Conservation (phyloP, 2,888 invertebrate genomes). For the Terebella lapidaria region DNA sequence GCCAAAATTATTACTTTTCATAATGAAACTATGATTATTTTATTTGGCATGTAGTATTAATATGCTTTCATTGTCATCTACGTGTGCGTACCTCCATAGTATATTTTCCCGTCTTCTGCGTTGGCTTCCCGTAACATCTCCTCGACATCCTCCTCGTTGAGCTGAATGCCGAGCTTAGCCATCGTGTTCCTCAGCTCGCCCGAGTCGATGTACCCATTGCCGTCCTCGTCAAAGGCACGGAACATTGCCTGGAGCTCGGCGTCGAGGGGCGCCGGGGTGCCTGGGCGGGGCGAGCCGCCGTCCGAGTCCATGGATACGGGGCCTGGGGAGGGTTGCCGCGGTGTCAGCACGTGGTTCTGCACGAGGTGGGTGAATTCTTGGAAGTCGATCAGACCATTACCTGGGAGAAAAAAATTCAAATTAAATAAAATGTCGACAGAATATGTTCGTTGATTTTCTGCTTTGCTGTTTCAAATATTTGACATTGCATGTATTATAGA, state of each 20-base stretch:
- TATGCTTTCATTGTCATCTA: too few relatives aligned
- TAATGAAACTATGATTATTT: too few relatives aligned
- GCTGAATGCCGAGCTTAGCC: neutral
- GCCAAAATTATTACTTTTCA: too few relatives aligned
- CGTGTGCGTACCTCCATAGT: slow-evolving; percentile 3
- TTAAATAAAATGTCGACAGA: too few relatives aligned
- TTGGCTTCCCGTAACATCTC: slow-evolving; percentile 20
- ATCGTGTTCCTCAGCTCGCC: neutral
- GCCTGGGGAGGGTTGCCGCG: too few relatives aligned
- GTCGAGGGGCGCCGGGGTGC: too few relatives aligned
- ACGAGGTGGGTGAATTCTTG: too few relatives aligned
- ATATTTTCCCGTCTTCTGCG: neutral
- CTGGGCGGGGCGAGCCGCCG: neutral
- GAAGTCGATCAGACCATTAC: neutral
- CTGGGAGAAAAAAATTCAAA: neutral
- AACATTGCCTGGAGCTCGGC: slow-evolving; percentile 11
- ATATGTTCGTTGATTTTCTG: too few relatives aligned
- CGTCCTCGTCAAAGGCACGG: slow-evolving; percentile 5
- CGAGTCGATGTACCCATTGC: neutral
- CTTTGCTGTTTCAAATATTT: too few relatives aligned
- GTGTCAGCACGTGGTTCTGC: too few relatives aligned
- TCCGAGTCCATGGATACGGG: neutral
- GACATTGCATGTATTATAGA: too few relatives aligned
- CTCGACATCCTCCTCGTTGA: slow-evolving; percentile 8
- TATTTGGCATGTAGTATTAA: too few relatives aligned